These are phyloP conservation scores for Mastigias papua DNA, from an alignment of 30 jellyfish, hydroid and myxozoan species.

Conservation along the genomic window DNA sequence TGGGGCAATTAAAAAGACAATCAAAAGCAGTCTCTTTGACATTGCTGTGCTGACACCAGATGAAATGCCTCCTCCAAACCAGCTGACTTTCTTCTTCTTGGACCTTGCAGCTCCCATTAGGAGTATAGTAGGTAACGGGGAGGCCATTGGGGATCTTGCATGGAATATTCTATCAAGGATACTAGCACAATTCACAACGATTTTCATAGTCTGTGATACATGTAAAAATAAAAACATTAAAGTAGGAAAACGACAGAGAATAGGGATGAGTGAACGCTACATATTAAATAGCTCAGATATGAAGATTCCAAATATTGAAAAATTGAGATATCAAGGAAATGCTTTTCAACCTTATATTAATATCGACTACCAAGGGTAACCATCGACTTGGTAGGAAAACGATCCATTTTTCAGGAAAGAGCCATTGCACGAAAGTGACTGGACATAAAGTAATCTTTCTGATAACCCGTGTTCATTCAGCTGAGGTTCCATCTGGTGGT, in stretches of 20 bases:
- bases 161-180: slow-evolving; percentile 10
- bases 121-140: slow-evolving; percentile 5
- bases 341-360: slow-evolving; percentile 31
- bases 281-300: slow-evolving; percentile 27
- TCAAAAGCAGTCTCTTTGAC: slow-evolving; percentile 13
- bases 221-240: slow-evolving; percentile 21
- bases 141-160: slow-evolving; percentile 35
- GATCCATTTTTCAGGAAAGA: slow-evolving; percentile 7
- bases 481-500: slow-evolving; percentile 38
- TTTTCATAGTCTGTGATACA: slow-evolving; percentile 36
- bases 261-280: slow-evolving; percentile 55
- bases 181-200: slow-evolving; percentile 4
- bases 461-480: slow-evolving; percentile 36
- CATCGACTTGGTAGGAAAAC: slow-evolving; percentile 7
- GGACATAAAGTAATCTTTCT: slow-evolving; percentile 16
- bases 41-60: slow-evolving; percentile 22
- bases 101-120: slow-evolving; percentile 45
- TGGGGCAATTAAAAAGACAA: slow-evolving; percentile 53
- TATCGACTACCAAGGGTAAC: slow-evolving; percentile 13
- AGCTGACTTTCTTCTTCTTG: slow-evolving; percentile 6
- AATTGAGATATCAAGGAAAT: slow-evolving; percentile 48
- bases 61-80: slow-evolving; percentile 9
- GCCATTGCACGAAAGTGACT: slow-evolving; percentile 22
- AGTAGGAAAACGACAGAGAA: slow-evolving; percentile 14
- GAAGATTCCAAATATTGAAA: slow-evolving; percentile 21